phyloP scores from a whole-genome alignment of 2,113 vertebrate genomes.

The Cisticola juncidis region DNA sequence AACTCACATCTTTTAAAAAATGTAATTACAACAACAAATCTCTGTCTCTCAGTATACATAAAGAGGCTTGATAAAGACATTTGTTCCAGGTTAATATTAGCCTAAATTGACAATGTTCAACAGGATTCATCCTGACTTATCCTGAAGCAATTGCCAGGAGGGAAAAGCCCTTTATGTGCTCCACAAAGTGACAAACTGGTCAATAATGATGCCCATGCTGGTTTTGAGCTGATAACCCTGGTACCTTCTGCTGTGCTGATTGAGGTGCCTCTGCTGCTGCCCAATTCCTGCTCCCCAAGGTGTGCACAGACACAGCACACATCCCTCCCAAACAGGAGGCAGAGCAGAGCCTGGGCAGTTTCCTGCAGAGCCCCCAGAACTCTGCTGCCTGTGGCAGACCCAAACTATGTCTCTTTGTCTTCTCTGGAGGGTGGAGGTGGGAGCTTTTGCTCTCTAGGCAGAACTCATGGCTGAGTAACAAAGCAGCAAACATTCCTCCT shows the following conservation, averaged over 20 bases:
- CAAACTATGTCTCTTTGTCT: not conserved
- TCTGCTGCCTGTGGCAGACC: not conserved
- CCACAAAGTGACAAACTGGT: rapidly evolving
- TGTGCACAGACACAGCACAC: rapidly evolving
- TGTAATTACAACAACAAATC: constrained; percentile 36
- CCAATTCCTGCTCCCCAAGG: not conserved
- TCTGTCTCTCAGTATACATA: not conserved
- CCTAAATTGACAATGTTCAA: not conserved
- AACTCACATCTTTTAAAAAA: constrained; percentile 36
- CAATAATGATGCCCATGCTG: not conserved
- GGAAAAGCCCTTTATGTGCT: not conserved
- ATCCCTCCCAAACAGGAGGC: not conserved
- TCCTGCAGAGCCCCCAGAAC: not conserved
- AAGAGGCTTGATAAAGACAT: not conserved
- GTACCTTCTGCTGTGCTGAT: not conserved
- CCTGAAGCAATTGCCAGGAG: not conserved
- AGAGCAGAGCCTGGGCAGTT: not conserved
- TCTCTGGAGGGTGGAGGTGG: not conserved
- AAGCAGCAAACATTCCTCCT: not conserved
- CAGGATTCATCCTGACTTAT: not conserved
- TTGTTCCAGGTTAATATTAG: not conserved
- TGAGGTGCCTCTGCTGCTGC: not conserved
- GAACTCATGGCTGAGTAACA: not conserved
- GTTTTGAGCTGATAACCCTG: not conserved
- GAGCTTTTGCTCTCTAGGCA: not conserved